These are phyloP conservation scores for Nasalis larvatus DNA, from an alignment of 2,113 vertebrate genomes.

Conservation along the genomic window DNA sequence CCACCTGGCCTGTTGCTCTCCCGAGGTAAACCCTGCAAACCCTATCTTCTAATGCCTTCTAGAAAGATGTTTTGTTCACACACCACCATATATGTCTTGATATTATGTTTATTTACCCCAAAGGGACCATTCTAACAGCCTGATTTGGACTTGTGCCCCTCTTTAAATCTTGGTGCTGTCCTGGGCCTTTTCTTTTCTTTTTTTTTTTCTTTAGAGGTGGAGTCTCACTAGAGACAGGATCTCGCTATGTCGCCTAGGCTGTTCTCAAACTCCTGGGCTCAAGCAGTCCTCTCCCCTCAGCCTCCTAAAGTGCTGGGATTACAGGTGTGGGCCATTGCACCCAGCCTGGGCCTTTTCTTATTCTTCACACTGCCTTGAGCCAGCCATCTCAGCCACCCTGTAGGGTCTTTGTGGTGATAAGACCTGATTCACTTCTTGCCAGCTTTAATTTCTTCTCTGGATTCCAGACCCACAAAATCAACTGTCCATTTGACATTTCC, in stretches of 20 bases:
- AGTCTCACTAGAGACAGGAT: too few species aligned
- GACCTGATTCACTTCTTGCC: neutral
- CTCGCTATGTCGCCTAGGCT: too few species aligned
- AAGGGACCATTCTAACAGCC: neutral
- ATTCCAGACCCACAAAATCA: neutral
- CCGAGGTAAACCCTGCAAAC: neutral
- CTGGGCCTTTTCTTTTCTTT: neutral
- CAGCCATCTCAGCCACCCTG: neutral
- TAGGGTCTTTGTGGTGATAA: rapidly evolving
- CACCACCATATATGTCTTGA: neutral
- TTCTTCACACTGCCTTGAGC: neutral
- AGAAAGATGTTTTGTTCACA: neutral
- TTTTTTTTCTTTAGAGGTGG: neutral
- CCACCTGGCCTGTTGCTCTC: neutral
- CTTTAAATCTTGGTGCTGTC: neutral
- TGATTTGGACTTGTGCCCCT: too few species aligned
- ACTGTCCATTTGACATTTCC: neutral
- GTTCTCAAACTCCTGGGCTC: too few species aligned
- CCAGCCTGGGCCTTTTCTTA: neutral
- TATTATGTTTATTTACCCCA: neutral
- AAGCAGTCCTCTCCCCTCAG: too few species aligned
- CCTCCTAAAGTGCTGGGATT: too few species aligned
- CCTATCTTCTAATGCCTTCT: neutral
- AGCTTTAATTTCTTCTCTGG: neutral
- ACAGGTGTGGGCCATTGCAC: too few species aligned